Evolutionary conservation across 2,797 vertebrate species (phyloP), one percentile per base, ranked within the genome.

Genomic region (Allobates femoralis): DNA sequence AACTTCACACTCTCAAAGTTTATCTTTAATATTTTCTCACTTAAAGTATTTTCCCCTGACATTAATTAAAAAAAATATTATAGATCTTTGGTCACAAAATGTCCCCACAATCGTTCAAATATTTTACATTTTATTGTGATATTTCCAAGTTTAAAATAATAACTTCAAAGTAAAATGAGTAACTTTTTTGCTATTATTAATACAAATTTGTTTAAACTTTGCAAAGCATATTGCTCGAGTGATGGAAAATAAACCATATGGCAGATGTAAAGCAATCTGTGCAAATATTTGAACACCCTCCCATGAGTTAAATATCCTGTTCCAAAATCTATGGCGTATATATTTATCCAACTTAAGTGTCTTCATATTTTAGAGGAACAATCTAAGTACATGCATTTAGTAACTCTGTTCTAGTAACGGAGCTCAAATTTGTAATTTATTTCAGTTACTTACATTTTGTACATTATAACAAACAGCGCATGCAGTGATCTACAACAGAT

Each of bases 211-310:
- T 41, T 26, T 74, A 74, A n/a, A 26, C 41, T 10, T 55, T 55
- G 46, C 79, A 53, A 51, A 50, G 15, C 51, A 69, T 32, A 81
- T 81, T 53, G 46, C 58, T 67, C 51, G 46, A 81, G 69, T 69
- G 60, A 51, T 55, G 50, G 46, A 71, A 69, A 69, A 81, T 34
- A 81, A 55, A 55, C 46, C 79, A 81, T 81, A 81, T 81, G 79
- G 79, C 64, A 81, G 64, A 81, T 81, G 50, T 81, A 81, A 81
- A 69, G 19, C 46, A 69, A 69, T 53, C 46, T 51, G 26, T 56
- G 80, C 80, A 82, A 82, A 82, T 82, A 82, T 82, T 82, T 82
- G 51, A 82, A 71, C 64, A 82, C 51, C 16, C 23, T 64, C 58
- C 60, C 79, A 50, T 50, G 58, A 81, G 79, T 69, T 67, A 81